Base-by-base conservation (phyloP, 2,888 invertebrate species). In the Scelioninae gen. 1 region DNA sequence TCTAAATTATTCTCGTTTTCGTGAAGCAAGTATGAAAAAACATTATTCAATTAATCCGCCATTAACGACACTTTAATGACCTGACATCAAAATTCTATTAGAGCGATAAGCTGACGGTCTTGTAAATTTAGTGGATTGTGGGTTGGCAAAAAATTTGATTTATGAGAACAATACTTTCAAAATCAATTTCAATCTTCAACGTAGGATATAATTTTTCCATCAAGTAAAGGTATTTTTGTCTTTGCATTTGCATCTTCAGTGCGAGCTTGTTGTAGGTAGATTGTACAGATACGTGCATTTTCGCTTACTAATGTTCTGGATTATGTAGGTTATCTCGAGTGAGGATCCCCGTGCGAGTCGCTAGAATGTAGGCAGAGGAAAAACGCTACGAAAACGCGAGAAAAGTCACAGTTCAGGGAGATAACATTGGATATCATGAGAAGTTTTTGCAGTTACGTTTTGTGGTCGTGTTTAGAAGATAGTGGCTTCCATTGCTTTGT, bases 301-400 rank as follows among this genome's bases (percentile, higher is more conserved):
- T 89, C 87, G 85, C 89, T 88, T 87, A 88, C 91, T 91, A 92
- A 92, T 92, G 90, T 91, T 91, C 90, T 89, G 90, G 91, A 91
- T 91, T 91, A 91, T 91, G 89, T 90, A 89, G 89, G 89, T 89
- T 77, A 81, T 85, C 83, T 56, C 60, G 15, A 58, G 53, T 62
- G 43, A 15, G 38, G 63, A 83, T 85, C 79, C 81, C 58, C n/a
- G n/a, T n/a, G n/a, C n/a, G n/a, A 51, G 65, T 47, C 69, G 53
- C 45, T 13, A 51, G 1, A 62, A 34, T n/a, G 31, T 11, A 23
- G 29, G 5, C 13, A 23, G 23, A 66, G 34, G 66, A 43, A 77
- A 77, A 77, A 65, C 75, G 49, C 49, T 55, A 75, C 62, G 71
- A 81, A 81, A 76, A 75, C 56, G 75, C 74, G 69, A 74, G 81